phyloP scores from a whole-genome alignment of 2,113 vertebrate genomes.

The Aptenodytes forsteri region DNA sequence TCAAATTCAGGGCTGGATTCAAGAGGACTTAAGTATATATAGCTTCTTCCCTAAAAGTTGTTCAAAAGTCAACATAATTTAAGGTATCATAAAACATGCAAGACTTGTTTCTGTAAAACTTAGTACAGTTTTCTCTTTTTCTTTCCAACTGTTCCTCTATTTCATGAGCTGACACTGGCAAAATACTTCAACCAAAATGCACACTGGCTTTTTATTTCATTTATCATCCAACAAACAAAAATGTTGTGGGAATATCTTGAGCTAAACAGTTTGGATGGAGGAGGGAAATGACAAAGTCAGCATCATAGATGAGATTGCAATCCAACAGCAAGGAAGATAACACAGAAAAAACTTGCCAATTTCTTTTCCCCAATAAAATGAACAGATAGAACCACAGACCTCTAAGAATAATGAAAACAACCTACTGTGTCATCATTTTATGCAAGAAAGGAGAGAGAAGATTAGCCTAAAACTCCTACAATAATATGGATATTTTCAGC shows the following conservation, averaged over 20 bases:
- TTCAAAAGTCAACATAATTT: background rate
- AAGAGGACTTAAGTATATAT: background rate
- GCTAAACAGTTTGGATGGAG: background rate
- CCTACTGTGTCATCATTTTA: slow-evolving; percentile 58
- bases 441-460: slow-evolving; percentile 45
- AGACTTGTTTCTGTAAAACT: background rate
- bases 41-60: background rate
- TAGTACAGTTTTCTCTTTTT: background rate
- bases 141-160: background rate
- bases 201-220: slow-evolving; percentile 34
- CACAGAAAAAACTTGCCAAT: background rate
- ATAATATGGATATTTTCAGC: slow-evolving; percentile 61
- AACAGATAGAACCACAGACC: slow-evolving; percentile 37
- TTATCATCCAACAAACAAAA: slow-evolving; percentile 20
- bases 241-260: slow-evolving; percentile 5
- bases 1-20: background rate
- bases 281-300: slow-evolving; percentile 24
- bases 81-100: background rate
- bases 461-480: slow-evolving; percentile 48
- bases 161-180: slow-evolving; percentile 7
- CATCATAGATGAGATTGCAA: slow-evolving; percentile 12
- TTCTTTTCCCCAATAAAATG: slow-evolving; percentile 54
- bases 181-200: slow-evolving; percentile 27
- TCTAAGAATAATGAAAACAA: slow-evolving; percentile 57
- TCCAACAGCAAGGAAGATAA: slow-evolving; percentile 5